Evolutionary conservation across 2,888 invertebrate species (phyloP).

Genomic region (Achlya flavicornis): DNA sequence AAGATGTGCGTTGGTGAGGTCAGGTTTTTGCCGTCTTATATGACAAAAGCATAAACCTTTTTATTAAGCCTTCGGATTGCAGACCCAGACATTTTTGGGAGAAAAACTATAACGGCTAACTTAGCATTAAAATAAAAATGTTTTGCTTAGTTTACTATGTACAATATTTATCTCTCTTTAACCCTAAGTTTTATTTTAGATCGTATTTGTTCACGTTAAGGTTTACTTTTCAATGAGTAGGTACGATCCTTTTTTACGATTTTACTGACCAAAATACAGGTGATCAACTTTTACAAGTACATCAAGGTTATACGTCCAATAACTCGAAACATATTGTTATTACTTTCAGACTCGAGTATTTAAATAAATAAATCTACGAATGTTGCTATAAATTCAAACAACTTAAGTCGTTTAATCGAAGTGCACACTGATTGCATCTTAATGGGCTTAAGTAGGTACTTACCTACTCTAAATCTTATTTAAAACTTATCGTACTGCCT

Average conservation of each 20-base stretch:
- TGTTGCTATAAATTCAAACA: slow-evolving; percentile 3
- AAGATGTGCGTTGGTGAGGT: slow-evolving; percentile 44
- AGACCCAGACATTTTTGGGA: slow-evolving; percentile 26
- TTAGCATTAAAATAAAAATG: slow-evolving; percentile 33
- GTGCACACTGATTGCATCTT: slow-evolving; percentile 1
- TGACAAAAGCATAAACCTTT: slow-evolving; percentile 34
- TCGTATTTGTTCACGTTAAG: background rate
- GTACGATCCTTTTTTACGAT: background rate
- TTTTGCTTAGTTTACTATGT: slow-evolving; percentile 31
- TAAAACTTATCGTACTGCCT: background rate
- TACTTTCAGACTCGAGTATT: background rate
- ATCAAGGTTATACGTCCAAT: background rate
- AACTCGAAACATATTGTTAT: background rate
- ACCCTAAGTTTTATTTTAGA: background rate
- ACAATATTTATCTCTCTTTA: background rate
- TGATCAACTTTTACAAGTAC: background rate
- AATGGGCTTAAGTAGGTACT: slow-evolving; percentile 1
- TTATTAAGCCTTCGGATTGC: slow-evolving; percentile 28
- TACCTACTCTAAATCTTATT: background rate
- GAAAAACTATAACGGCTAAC: slow-evolving; percentile 30
- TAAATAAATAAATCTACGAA: background rate
- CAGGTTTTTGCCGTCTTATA: slow-evolving; percentile 31
- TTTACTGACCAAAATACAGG: slow-evolving; percentile 1
- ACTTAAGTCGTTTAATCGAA: slow-evolving; percentile 7
- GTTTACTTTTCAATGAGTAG: background rate